Base-by-base conservation (phyloP, 2,113 vertebrate species). In the Ibidorhyncha struthersii region DNA sequence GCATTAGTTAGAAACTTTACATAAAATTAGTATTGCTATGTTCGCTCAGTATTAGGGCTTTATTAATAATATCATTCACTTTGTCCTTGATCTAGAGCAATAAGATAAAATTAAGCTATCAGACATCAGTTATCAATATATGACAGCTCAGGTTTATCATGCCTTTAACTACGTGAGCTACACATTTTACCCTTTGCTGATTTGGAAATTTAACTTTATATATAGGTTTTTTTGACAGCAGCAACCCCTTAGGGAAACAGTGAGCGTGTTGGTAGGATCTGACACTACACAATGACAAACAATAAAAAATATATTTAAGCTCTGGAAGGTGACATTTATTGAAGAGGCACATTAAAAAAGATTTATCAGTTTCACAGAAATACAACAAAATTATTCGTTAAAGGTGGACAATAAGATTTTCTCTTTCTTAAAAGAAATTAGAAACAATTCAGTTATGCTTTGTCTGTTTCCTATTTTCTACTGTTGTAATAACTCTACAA, bases 81-180 rank as follows among this genome's bases (percentile, higher is more conserved):
- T 84, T 96, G 96, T 94, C 96, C 97, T 97, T 97, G 93, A 96
- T 96, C 86, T 94, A 83, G 78, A 96, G 89, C 88, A 97, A 63
- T 96, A 97, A 85, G 94, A 97, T 96, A 97, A 97, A 97, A 97
- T 95, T 96, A 97, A 90, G 96, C 80, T 96, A 98, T 93, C 92
- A 93, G 67, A 70, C 89, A 96, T 96, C 93, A 96, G 69, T 95
- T 96, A 96, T 93, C 94, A 95, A 96, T 90, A 96, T 63, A 78
- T 92, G 96, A 97, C 95, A 97, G 86, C 45, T 85, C 53, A 92
- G 62, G 32, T 96, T 96, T 82, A 85, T 93, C 86, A 77, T 55
- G 29, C 27, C 71, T 94, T 89, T 87, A 92, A 86, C 63, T 52
- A 8, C 47, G 78, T 58, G 86, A 96, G 74, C 77, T 76, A 77